Evolutionary conservation across 2,113 vertebrate genomes (phyloP), one percentile per base, ranked within the genome.

Genomic region (Bettongia penicillata): DNA sequence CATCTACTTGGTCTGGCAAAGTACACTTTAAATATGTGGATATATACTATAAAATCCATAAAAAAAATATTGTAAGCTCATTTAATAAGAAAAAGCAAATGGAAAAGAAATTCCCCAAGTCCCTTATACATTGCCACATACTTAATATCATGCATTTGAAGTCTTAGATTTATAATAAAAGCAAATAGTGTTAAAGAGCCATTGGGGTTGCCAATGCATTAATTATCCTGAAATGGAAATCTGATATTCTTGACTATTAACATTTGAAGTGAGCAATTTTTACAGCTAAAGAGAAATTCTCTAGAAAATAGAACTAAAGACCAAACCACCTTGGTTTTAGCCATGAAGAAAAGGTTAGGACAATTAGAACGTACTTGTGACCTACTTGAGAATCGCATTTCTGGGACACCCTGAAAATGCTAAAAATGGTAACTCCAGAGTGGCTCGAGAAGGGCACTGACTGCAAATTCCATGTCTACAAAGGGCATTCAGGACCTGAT

Each of bases 171-270:
- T 51, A 51, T 50, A 48, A 95, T 92, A 48, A 95, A 97, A 92
- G 37, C 61, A 48, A 91, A 51, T 94, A 53, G 51, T 91, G 96
- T 48, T 94, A 48, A 97, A 95, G 94, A 95, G 90, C 53, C 53
- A 25, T 24, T 0, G 0, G 93, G 25, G 77, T 97, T 96, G 91
- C 89, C 94, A 95, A 95, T 96, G 91, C 93, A 94, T 95, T 98
- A 97, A 98, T 97, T 97, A 94, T 96, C 97, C 95, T 96, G 95
- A 97, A 94, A 96, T 95, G 57, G 93, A 98, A 97, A 95, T 92
- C 84, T 93, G 61, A 94, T 94, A 96, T 53, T 93, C 93, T 97
- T 97, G 95, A 77, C 92, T 93, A 52, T 55, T 94, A 93, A 94
- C 89, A 91, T 97, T 96, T 97, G 77, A 94, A 97, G 7, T 8